These are phyloP conservation scores for Pseudochromis fuscus DNA, from an alignment of 2,797 vertebrate genomes.

Conservation along the genomic window DNA sequence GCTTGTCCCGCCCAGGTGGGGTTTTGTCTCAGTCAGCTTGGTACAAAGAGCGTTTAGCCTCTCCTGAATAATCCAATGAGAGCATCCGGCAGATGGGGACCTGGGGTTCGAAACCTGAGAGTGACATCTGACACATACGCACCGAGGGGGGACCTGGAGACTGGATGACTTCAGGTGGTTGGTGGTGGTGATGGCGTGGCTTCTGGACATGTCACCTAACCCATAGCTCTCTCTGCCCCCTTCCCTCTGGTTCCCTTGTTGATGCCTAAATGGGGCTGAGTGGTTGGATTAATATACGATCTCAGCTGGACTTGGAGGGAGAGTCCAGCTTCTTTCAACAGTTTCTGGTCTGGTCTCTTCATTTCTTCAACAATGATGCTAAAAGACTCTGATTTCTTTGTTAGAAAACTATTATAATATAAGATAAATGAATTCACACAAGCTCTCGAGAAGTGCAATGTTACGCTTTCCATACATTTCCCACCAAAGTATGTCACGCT, in stretches of 20 bases:
- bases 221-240: slow-evolving; percentile 57
- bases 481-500: slow-evolving; percentile 38
- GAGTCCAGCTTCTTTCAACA: slow-evolving; percentile 37
- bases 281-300: slow-evolving; percentile 50
- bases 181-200: slow-evolving; percentile 62
- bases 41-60: slow-evolving; percentile 86
- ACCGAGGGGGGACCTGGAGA: slow-evolving; percentile 64
- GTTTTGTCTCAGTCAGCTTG: slow-evolving; percentile 79
- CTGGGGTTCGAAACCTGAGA: slow-evolving; percentile 80
- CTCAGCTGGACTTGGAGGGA: slow-evolving; percentile 33
- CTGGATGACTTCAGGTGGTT: slow-evolving; percentile 69
- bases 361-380: too few species aligned
- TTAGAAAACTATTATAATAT: slow-evolving; percentile 22
- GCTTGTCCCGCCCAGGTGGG: slow-evolving; percentile 73
- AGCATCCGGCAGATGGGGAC: slow-evolving; percentile 81
- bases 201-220: slow-evolving; percentile 74
- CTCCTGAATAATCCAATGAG: slow-evolving; percentile 86
- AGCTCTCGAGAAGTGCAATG: slow-evolving; percentile 16
- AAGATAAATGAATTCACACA: slow-evolving; percentile 4
- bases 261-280: slow-evolving; percentile 54
- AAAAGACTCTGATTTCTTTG: too few species aligned
- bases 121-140: slow-evolving; percentile 79
- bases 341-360: slow-evolving; percentile 17
- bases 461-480: slow-evolving; percentile 36
- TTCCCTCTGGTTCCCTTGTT: slow-evolving; percentile 23